These are phyloP conservation scores for Campoplex nolae DNA, from an alignment of 2,888 invertebrate species.

Conservation along the genomic window DNA sequence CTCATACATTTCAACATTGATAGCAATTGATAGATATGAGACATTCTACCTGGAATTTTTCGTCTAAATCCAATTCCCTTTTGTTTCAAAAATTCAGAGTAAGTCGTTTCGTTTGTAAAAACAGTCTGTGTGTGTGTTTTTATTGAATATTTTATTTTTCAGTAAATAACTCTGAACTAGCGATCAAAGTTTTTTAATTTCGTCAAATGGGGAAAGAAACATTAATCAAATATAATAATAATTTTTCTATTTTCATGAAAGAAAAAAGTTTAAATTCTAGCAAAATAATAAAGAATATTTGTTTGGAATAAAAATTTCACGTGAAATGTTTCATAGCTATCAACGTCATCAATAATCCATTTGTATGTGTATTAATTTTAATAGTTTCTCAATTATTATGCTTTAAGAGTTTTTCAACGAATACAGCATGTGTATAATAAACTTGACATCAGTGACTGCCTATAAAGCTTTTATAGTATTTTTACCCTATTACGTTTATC, in stretches of 20 bases:
- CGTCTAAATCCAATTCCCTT: neutral
- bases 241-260: too few species aligned
- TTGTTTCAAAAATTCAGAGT: neutral
- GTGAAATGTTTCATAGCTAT: neutral
- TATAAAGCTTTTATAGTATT: conserved; percentile 30
- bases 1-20: neutral
- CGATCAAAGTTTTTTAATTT: neutral
- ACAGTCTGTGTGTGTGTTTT: too few species aligned
- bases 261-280: neutral
- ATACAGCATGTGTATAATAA: conserved; percentile 44
- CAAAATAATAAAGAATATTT: neutral
- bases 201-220: neutral
- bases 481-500: conserved; percentile 40
- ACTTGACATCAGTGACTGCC: conserved; percentile 13
- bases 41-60: neutral
- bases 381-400: conserved; percentile 43
- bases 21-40: neutral
- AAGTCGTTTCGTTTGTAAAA: neutral
- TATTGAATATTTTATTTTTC: too few species aligned
- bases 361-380: neutral
- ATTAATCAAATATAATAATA: too few species aligned
- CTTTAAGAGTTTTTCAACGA: conserved; percentile 35
- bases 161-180: neutral
- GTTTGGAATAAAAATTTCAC: neutral
- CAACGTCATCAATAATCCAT: neutral